These are phyloP conservation scores for Stomorhina lunata DNA, from an alignment of 2,888 invertebrate species.

Conservation along the genomic window DNA sequence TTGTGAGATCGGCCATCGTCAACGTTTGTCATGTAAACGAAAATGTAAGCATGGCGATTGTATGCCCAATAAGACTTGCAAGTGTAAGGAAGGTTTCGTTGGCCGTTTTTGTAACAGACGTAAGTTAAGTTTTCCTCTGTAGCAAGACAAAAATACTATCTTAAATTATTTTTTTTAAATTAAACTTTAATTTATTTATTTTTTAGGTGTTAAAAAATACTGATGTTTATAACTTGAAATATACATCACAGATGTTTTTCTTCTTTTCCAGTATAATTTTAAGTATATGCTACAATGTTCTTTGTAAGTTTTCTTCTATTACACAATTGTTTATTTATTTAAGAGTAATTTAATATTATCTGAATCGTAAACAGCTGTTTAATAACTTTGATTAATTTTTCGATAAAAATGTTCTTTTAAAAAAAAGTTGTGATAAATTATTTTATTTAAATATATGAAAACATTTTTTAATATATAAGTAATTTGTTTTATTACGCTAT, in stretches of 20 bases:
- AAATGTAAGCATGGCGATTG: slow-evolving; percentile 90
- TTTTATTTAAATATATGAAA: slow-evolving; percentile 64
- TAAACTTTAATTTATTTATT: not conserved
- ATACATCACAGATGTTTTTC: slow-evolving; percentile 52
- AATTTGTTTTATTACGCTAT: not conserved
- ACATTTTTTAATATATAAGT: slow-evolving; percentile 5
- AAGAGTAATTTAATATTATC: slow-evolving; percentile 22
- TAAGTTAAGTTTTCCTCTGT: too few species aligned
- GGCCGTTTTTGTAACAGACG: slow-evolving; percentile 90
- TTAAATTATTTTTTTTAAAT: not conserved
- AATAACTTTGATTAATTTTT: slow-evolving; percentile 33
- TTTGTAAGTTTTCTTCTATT: slow-evolving; percentile 34
- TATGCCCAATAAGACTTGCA: slow-evolving; percentile 85
- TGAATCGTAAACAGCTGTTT: slow-evolving; percentile 11
- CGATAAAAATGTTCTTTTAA: slow-evolving; percentile 51
- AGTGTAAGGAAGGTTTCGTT: slow-evolving; percentile 91
- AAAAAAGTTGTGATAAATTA: slow-evolving; percentile 65
- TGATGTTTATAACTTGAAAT: slow-evolving; percentile 40
- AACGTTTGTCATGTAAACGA: slow-evolving; percentile 86
- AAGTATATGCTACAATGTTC: slow-evolving; percentile 30
- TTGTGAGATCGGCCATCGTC: slow-evolving; percentile 92
- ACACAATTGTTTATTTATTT: slow-evolving; percentile 15
- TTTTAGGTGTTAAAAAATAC: slow-evolving; percentile 71
- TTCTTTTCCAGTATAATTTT: slow-evolving; percentile 17
- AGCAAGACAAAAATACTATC: too few species aligned